These are phyloP conservation scores for Oophaga pumilio DNA, from an alignment of 2,113 vertebrate genomes.

Conservation along the genomic window DNA sequence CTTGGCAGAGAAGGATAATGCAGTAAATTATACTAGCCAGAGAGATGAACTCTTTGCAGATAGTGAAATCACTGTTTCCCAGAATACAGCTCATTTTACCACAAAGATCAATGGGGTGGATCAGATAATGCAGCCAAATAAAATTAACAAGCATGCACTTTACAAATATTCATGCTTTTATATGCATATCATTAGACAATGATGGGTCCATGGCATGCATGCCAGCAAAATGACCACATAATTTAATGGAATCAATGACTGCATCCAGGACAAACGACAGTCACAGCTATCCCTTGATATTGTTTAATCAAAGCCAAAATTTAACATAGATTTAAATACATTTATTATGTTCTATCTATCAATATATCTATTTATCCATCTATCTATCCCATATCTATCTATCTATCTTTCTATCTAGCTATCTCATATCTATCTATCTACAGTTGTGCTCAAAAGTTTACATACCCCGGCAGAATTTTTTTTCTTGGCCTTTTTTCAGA, in stretches of 20 bases:
- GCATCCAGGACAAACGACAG: neutral
- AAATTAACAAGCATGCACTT: neutral
- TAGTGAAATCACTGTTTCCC: neutral
- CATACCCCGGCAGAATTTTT: no score
- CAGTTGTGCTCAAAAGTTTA: no score
- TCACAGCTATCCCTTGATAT: no score
- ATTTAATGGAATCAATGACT: neutral
- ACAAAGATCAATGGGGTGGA: neutral
- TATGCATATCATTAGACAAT: neutral
- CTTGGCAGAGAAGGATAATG: conserved; percentile 5
- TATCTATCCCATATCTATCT: conserved; percentile 19
- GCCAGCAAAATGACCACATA: neutral
- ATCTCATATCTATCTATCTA: neutral
- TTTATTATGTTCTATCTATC: neutral
- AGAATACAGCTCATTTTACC: conserved; percentile 20
- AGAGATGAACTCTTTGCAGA: conserved; percentile 6
- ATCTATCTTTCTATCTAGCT: neutral
- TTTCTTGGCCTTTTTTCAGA: no score
- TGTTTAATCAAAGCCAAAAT: neutral
- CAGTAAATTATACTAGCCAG: conserved; percentile 5
- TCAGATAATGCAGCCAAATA: neutral
- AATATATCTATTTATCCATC: neutral
- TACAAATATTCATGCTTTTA: neutral
- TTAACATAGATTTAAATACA: no score
- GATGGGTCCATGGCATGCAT: neutral